Percentiles rank a stretch among this genome's conserved stretches.
These are phyloP conservation scores for Phycodurus eques DNA, from an alignment of 2,113 vertebrate species.

Conservation along the genomic window DNA sequence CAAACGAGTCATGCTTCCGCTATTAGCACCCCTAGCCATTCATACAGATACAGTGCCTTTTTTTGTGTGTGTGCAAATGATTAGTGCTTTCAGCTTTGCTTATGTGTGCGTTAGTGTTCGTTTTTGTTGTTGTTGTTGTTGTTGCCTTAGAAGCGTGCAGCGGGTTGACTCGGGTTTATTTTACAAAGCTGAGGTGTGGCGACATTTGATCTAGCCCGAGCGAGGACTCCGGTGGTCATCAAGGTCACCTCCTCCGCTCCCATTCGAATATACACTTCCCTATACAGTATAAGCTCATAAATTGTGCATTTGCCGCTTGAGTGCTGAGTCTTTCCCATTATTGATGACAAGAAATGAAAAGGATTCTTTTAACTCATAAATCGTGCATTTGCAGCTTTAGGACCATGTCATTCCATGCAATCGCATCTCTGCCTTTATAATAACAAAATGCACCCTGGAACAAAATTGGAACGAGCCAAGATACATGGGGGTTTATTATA, in stretches of 20 bases:
- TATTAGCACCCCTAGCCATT: too few species aligned
- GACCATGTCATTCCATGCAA: too few species aligned
- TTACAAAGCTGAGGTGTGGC: conserved; percentile 65
- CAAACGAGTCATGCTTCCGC: too few species aligned
- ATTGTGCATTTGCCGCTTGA: neutral
- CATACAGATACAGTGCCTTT: too few species aligned
- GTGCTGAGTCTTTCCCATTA: too few species aligned
- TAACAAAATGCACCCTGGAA: neutral
- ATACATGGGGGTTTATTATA: conserved; percentile 49
- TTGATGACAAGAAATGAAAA: too few species aligned
- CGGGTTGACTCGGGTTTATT: conserved; percentile 51
- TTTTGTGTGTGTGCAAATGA: too few species aligned
- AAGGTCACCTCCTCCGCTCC: conserved; percentile 51
- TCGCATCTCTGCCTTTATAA: neutral
- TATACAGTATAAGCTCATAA: conserved; percentile 17
- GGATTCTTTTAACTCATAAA: too few species aligned
- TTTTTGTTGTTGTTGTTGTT: neutral
- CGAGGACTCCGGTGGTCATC: conserved; percentile 57
- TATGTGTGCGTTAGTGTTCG: conserved; percentile 1
- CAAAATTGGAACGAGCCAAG: conserved; percentile 11
- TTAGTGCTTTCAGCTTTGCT: conserved; percentile 26
- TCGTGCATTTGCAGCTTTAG: too few species aligned
- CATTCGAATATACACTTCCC: neutral
- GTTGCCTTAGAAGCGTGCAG: neutral
- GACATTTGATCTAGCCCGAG: conserved; percentile 54